Percentiles rank a stretch among this genome's conserved stretches.
phyloP scores from a whole-genome alignment of 2,888 invertebrate species.

The Cephus nigrinus region DNA sequence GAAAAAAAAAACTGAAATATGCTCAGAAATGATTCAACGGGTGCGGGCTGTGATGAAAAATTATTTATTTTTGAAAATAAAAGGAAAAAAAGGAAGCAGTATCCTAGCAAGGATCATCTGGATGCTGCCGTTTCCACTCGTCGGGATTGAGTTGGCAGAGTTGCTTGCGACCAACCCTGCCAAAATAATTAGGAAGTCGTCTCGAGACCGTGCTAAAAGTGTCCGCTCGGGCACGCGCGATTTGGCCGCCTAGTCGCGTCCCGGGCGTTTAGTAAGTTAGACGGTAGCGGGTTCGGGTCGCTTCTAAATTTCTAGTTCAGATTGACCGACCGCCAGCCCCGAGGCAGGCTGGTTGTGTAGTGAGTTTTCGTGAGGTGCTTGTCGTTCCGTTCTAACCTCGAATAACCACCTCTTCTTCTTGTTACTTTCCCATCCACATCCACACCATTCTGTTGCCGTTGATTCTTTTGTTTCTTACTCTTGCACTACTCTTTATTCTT shows the following conservation, averaged over 20 bases:
- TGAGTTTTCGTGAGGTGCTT: constrained; percentile 71
- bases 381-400: constrained; percentile 65
- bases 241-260: constrained; percentile 63
- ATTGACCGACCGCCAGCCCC: constrained; percentile 30
- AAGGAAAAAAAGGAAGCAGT: neutral
- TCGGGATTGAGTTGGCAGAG: constrained; percentile 58
- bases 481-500: neutral
- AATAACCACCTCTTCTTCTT: neutral
- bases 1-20: neutral
- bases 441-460: neutral
- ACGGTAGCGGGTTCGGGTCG: constrained; percentile 51
- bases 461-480: neutral
- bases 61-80: neutral
- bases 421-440: neutral
- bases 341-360: constrained; percentile 60
- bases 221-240: constrained; percentile 71
- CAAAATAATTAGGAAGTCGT: constrained; percentile 84
- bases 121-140: constrained; percentile 70
- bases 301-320: constrained; percentile 31
- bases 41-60: neutral
- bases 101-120: constrained; percentile 32
- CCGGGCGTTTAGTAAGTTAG: constrained; percentile 68
- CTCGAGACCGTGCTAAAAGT: constrained; percentile 73
- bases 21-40: neutral
- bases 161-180: constrained; percentile 68